These are phyloP conservation scores for Eudasyphora cyanicolor DNA, from an alignment of 2,888 invertebrate species.

Conservation along the genomic window DNA sequence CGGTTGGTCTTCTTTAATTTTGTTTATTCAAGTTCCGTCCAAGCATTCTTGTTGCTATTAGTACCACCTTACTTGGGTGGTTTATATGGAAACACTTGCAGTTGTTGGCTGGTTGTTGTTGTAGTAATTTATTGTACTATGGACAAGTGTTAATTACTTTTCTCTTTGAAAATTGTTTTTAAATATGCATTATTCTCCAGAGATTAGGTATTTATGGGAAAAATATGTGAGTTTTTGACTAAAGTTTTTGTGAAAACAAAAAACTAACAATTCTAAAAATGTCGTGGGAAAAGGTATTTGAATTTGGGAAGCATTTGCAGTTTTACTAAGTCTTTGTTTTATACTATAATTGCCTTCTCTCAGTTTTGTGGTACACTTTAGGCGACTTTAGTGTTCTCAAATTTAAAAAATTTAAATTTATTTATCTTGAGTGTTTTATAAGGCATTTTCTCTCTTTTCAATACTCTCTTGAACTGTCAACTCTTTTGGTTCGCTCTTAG, in stretches of 20 bases:
- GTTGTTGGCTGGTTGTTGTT: slow-evolving; percentile 2
- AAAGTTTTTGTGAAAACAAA: background rate
- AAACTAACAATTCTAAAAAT: background rate
- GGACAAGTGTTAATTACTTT: slow-evolving; percentile 23
- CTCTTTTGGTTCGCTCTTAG: background rate
- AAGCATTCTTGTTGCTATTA: slow-evolving; percentile 4
- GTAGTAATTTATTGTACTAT: background rate
- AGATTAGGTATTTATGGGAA: slow-evolving; percentile 3
- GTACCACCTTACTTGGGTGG: background rate
- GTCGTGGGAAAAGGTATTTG: background rate
- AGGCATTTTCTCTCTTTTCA: background rate
- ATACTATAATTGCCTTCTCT: too few species aligned
- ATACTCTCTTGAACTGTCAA: background rate
- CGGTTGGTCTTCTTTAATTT: background rate
- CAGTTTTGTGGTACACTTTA: too few species aligned
- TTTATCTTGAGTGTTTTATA: background rate
- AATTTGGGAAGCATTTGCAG: too few species aligned
- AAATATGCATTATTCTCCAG: background rate
- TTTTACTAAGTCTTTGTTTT: too few species aligned
- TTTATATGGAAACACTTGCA: slow-evolving; percentile 30
- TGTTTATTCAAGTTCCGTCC: background rate
- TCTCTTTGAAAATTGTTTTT: too few species aligned
- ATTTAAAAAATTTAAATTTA: background rate
- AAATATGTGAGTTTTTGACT: background rate
- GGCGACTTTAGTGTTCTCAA: too few species aligned